These are phyloP conservation scores for Hylomyscus alleni DNA, from an alignment of 2,797 vertebrate species.

Conservation along the genomic window DNA sequence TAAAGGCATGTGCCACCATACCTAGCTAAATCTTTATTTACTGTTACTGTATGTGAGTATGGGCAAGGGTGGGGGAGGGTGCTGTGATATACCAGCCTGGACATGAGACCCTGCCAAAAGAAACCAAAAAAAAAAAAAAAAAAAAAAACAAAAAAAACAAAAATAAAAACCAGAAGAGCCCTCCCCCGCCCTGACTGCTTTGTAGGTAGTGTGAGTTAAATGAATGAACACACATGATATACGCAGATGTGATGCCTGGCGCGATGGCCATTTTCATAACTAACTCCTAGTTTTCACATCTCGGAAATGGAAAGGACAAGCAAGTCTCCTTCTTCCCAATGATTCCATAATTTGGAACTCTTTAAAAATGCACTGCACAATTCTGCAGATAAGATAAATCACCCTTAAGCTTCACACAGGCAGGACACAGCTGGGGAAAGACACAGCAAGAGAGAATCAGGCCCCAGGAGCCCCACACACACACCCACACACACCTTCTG, in stretches of 20 bases:
- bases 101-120: neutral
- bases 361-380: conserved; percentile 31
- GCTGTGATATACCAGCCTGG: neutral
- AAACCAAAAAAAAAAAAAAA: neutral
- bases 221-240: neutral
- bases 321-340: neutral
- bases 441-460: fast-evolving
- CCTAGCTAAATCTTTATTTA: neutral
- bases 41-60: neutral
- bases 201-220: neutral
- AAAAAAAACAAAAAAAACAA: neutral
- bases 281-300: conserved; percentile 38
- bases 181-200: neutral
- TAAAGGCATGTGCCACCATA: neutral
- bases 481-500: neutral
- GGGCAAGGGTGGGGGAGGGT: neutral
- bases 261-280: neutral
- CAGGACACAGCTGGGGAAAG: neutral
- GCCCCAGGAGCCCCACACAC: neutral
- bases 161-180: neutral
- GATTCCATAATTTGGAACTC: conserved; percentile 9
- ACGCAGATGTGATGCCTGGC: neutral
- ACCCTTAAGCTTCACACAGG: neutral
- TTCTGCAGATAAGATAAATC: conserved; percentile 25
- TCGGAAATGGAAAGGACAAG: conserved; percentile 50